Conservation (phyloP, 2,888 invertebrate species). For the Volucella bombylans region DNA sequence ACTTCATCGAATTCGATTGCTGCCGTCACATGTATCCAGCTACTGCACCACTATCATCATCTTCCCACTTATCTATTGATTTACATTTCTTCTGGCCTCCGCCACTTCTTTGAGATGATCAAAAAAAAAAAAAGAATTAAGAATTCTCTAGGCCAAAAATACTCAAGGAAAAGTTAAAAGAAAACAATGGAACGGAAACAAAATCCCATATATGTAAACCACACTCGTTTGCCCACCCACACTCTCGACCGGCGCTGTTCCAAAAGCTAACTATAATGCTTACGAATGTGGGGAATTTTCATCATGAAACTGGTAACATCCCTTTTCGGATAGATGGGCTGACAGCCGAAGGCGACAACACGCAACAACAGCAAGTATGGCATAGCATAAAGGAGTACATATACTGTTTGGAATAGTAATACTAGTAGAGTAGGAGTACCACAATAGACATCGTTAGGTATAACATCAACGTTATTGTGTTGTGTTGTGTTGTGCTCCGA, state of each 20-base stretch:
- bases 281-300: conserved; percentile 57
- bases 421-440: conserved; percentile 50
- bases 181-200: conserved; percentile 33
- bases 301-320: conserved; percentile 62
- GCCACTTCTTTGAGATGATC: not conserved
- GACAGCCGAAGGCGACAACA: conserved; percentile 56
- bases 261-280: conserved; percentile 4
- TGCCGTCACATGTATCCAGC: conserved; percentile 53
- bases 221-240: conserved; percentile 38
- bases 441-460: conserved; percentile 59
- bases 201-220: conserved; percentile 19
- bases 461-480: conserved; percentile 5
- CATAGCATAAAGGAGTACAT: conserved; percentile 5
- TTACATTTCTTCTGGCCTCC: conserved; percentile 37
- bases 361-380: conserved; percentile 47
- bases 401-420: not conserved
- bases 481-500: not conserved
- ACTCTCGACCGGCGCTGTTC: conserved; percentile 27
- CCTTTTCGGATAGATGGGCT: conserved; percentile 58
- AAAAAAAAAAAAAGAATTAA: conserved; percentile 6
- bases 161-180: conserved; percentile 11
- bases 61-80: conserved; percentile 68
- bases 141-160: conserved; percentile 55
- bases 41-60: conserved; percentile 50
- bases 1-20: conserved; percentile 55